Percentiles rank a stretch among this genome's conserved stretches.
These are phyloP conservation scores for Pygocentrus nattereri DNA, from an alignment of 2,797 vertebrate genomes.

Conservation along the genomic window DNA sequence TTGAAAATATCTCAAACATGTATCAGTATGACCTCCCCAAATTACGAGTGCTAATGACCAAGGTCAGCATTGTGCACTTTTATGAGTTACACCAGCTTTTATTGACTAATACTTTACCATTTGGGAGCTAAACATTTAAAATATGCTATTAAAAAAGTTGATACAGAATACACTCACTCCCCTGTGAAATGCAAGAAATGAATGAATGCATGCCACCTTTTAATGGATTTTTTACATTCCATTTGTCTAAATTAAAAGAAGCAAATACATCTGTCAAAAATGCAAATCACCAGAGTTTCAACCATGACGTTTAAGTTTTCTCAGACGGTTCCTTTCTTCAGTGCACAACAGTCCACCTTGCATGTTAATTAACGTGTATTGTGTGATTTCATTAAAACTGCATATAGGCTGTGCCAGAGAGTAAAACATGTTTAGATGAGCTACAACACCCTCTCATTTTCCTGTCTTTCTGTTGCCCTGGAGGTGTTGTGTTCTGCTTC, in stretches of 20 bases:
- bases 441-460: conserved; percentile 9
- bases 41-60: conserved; percentile 46
- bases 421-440: conserved; percentile 7
- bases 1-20: conserved; percentile 60
- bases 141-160: not conserved
- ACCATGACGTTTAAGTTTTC: not conserved
- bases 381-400: not conserved
- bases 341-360: not conserved
- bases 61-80: conserved; percentile 14
- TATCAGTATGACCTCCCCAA: conserved; percentile 50
- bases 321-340: not conserved
- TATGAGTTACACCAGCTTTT: conserved; percentile 25
- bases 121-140: conserved; percentile 25
- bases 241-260: conserved; percentile 12
- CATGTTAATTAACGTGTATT: not conserved
- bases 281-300: not conserved
- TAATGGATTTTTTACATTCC: conserved; percentile 9
- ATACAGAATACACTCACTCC: not conserved
- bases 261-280: conserved; percentile 5
- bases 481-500: conserved; percentile 53
- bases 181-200: not conserved
- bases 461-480: conserved; percentile 44
- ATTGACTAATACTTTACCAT: conserved; percentile 16
- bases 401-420: conserved; percentile 2
- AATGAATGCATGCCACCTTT: not conserved